Evolutionary conservation across 2,888 invertebrate species (phyloP), one percentile per base, ranked within the genome.

Genomic region (Hirtodrosophila confusa): DNA sequence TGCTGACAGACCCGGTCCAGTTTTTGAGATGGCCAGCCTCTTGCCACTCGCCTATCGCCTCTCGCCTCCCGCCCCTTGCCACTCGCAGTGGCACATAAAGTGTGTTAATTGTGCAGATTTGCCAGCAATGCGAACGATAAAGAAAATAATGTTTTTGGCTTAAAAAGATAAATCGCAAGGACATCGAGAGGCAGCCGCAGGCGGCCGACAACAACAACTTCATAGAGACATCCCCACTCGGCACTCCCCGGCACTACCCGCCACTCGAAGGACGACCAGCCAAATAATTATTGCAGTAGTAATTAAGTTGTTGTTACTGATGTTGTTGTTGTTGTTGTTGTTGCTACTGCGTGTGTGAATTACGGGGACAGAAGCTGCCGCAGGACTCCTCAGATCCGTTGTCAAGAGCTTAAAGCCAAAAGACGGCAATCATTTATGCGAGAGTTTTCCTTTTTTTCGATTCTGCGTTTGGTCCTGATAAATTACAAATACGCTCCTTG

Each of bases 31-130:
- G 23, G 9, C 8, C 12, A 12, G 2, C 11, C 44, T 4, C 27
- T 43, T 5, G 31, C 17, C n/a, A n/a, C n/a, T n/a, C n/a, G n/a
- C n/a, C n/a, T n/a, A 17, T 17, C 17, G 17, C 17, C 17, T 1
- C 17, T 17, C 17, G 17, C 17, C 17, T 2, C 17, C 2, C 17
- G 17, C 2, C 17, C 17, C 17, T 29, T 33, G 31, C 17, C 51
- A 29, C 24, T 12, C 44, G 31, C 31, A 31, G 31, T 31, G 39
- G 53, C 87, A 66, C 87, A 83, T 85, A 86, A 87, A 87, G 86
- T 82, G 82, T 82, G 82, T 82, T 82, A 82, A 82, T 82, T 82
- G 88, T 87, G 64, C 49, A 79, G 82, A 85, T 82, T 82, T 82
- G 86, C 61, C 66, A 65, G 69, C 66, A 73, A 50, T 78, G 78